Percentiles rank a stretch among this genome's conserved stretches.
Conservation (phyloP, 2,113 vertebrate genomes). For the Naja naja region DNA sequence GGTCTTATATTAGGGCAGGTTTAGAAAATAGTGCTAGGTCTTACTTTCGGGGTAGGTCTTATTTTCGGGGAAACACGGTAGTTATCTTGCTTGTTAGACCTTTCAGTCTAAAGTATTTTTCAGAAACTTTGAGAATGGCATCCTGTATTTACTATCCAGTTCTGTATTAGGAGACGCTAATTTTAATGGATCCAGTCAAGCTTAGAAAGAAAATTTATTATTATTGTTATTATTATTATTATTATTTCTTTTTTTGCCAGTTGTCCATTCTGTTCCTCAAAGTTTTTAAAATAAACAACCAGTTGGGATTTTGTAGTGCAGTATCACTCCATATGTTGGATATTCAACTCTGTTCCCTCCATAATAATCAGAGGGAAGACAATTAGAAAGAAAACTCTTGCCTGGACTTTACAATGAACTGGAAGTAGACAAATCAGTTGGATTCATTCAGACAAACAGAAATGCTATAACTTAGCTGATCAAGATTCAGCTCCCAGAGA, state of each 20-base stretch:
- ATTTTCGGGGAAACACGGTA: too few species aligned
- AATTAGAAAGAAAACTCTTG: neutral
- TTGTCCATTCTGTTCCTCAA: neutral
- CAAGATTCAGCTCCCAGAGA: neutral
- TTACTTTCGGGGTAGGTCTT: too few species aligned
- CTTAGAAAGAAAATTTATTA: neutral
- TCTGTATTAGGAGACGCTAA: neutral
- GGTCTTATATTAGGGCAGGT: too few species aligned
- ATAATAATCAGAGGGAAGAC: neutral
- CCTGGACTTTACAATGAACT: neutral
- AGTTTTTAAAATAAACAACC: neutral
- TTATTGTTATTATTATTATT: neutral
- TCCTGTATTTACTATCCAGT: neutral
- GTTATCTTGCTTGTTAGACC: neutral
- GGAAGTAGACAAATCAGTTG: neutral
- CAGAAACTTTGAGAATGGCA: neutral
- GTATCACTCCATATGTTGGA: neutral
- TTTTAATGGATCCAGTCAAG: neutral
- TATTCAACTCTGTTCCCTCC: neutral
- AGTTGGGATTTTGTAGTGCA: neutral
- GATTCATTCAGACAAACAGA: neutral
- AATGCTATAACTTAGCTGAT: neutral
- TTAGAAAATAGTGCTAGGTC: too few species aligned
- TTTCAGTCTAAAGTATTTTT: neutral
- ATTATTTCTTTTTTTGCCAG: neutral